Conservation (phyloP, 2,888 invertebrate genomes). For the Diachrysia chrysitis region DNA sequence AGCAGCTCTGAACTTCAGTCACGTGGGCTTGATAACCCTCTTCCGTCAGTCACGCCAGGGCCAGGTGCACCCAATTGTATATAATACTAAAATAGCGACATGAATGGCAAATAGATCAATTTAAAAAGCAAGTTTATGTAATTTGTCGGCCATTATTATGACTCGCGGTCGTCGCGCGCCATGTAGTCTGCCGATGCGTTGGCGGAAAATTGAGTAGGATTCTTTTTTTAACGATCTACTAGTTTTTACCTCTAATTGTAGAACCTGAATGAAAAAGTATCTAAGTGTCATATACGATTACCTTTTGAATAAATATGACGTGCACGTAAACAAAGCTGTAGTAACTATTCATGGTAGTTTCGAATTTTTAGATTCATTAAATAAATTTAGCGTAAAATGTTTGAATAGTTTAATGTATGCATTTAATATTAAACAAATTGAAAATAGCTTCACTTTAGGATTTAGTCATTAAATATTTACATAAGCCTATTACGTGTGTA, state of each 20-base stretch:
- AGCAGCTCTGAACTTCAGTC: conserved; percentile 47
- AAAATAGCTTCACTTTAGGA: too few relatives aligned
- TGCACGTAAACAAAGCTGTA: too few relatives aligned
- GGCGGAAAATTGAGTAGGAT: conserved; percentile 7
- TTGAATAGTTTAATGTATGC: too few relatives aligned
- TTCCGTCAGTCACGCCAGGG: conserved; percentile 66
- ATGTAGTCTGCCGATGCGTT: conserved; percentile 12
- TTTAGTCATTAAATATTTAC: too few relatives aligned
- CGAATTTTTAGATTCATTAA: too few relatives aligned
- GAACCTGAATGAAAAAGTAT: neutral
- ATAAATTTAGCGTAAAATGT: too few relatives aligned
- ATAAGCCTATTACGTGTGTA: too few relatives aligned
- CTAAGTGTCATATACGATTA: too few relatives aligned
- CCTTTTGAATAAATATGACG: too few relatives aligned
- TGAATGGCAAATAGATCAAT: conserved; percentile 65
- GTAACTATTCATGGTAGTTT: too few relatives aligned
- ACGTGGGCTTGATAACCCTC: conserved; percentile 60
- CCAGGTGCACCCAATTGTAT: conserved; percentile 60
- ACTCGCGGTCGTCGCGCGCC: conserved; percentile 10
- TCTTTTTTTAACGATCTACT: neutral
- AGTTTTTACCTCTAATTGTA: neutral
- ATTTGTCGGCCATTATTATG: conserved; percentile 48
- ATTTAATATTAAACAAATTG: too few relatives aligned
- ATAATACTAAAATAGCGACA: conserved; percentile 59
- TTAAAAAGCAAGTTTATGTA: conserved; percentile 51